These are phyloP conservation scores for Papilio elwesi DNA, from an alignment of 2,888 invertebrate species.

Conservation along the genomic window DNA sequence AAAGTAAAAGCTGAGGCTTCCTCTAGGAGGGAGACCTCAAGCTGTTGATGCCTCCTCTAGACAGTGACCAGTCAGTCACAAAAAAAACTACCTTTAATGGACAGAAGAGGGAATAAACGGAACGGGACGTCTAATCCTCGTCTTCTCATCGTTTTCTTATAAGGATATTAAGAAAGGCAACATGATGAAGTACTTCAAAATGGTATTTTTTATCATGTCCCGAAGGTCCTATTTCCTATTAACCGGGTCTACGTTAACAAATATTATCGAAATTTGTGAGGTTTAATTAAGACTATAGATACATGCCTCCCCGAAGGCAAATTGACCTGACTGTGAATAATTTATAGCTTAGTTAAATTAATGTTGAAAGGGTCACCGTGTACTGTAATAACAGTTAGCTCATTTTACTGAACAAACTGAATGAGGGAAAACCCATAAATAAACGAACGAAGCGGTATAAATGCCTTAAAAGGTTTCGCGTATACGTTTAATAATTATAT, in stretches of 20 bases:
- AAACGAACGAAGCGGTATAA: neutral
- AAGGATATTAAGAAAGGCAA: neutral
- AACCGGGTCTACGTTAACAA: neutral
- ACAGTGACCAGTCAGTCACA: no score
- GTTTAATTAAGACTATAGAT: conserved; percentile 6
- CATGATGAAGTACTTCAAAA: neutral
- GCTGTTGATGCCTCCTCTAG: no score
- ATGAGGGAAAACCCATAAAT: conserved; percentile 5
- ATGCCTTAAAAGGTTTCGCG: neutral
- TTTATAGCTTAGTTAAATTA: conserved; percentile 14
- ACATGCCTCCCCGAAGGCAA: conserved; percentile 8
- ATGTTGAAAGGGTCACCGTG: conserved; percentile 1
- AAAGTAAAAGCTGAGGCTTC: no score
- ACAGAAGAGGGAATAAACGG: no score
- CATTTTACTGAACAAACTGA: neutral
- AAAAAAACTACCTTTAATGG: no score
- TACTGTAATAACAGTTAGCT: conserved; percentile 2
- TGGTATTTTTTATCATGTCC: neutral
- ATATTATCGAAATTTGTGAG: neutral
- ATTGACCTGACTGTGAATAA: conserved; percentile 11
- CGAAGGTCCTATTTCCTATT: neutral
- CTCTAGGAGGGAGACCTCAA: no score
- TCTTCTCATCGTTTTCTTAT: no score
- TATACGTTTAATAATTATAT: no score
- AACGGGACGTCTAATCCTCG: no score